Conservation (phyloP, 2,113 vertebrate species). For the Steatornis caripensis region DNA sequence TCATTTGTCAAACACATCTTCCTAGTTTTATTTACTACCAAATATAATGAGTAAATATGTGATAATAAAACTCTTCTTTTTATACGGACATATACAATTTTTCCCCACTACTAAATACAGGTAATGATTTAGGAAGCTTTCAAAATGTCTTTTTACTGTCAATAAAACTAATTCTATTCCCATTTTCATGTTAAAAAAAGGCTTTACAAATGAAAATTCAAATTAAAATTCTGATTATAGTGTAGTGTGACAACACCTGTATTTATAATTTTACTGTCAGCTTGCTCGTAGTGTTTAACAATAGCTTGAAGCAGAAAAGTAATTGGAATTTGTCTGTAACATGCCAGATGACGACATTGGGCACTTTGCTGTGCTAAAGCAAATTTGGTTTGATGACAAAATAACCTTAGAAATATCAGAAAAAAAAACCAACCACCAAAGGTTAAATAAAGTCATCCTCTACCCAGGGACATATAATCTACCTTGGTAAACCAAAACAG, state of each 20-base stretch:
- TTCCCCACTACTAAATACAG: constrained; percentile 77
- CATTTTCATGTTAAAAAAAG: constrained; percentile 79
- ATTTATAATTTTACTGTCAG: constrained; percentile 91
- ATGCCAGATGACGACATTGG: constrained; percentile 79
- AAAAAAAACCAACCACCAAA: background rate
- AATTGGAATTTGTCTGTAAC: constrained; percentile 87
- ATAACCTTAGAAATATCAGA: constrained; percentile 67
- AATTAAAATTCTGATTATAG: constrained; percentile 90
- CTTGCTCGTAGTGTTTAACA: constrained; percentile 85
- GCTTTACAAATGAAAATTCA: constrained; percentile 87
- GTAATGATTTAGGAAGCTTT: constrained; percentile 85
- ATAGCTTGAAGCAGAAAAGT: constrained; percentile 83
- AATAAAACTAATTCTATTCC: constrained; percentile 88
- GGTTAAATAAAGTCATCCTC: constrained; percentile 20
- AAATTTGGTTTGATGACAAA: constrained; percentile 79
- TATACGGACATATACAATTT: constrained; percentile 79
- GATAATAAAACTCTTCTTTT: constrained; percentile 86
- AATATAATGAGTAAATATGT: constrained; percentile 85
- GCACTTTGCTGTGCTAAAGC: constrained; percentile 71
- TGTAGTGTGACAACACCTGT: constrained; percentile 89
- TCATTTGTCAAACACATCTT: constrained; percentile 81
- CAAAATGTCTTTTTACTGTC: constrained; percentile 88
- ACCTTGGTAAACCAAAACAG: background rate
- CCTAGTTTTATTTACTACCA: constrained; percentile 81
- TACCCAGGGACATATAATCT: background rate